These are phyloP conservation scores for Somateria mollissima DNA, from an alignment of 2,797 vertebrate species.

Conservation along the genomic window DNA sequence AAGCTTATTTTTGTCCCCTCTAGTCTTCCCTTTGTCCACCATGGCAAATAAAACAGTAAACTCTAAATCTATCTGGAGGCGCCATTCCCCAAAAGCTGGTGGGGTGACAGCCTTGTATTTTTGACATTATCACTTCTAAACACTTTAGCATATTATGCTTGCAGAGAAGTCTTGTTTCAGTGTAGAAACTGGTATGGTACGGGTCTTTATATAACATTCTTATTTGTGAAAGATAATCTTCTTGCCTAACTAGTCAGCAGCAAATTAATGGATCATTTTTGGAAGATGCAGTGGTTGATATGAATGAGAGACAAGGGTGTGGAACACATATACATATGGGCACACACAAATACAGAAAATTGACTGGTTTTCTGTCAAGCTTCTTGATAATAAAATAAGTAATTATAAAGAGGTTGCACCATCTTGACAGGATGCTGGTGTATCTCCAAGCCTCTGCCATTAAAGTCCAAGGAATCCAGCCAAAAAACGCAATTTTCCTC, in stretches of 20 bases:
- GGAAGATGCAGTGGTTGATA: background rate
- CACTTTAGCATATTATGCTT: background rate
- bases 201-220: background rate
- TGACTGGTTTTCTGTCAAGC: background rate
- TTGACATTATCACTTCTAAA: background rate
- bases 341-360: background rate
- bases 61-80: background rate
- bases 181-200: background rate
- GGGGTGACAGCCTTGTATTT: background rate
- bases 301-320: background rate
- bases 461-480: background rate
- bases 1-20: background rate
- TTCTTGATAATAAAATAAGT: background rate
- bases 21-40: background rate
- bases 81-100: background rate
- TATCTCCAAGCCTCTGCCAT: background rate
- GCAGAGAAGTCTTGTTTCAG: background rate
- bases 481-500: background rate
- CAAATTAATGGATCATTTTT: background rate
- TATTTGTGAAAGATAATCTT: background rate
- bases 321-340: background rate
- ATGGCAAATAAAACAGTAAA: background rate
- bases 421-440: background rate
- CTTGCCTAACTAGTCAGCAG: background rate
- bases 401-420: background rate